A percentile compares a stretch with the other conserved stretches of the same genome.
These are phyloP conservation scores for Melanotus villosus DNA, from an alignment of 2,888 invertebrate species.

Conservation along the genomic window DNA sequence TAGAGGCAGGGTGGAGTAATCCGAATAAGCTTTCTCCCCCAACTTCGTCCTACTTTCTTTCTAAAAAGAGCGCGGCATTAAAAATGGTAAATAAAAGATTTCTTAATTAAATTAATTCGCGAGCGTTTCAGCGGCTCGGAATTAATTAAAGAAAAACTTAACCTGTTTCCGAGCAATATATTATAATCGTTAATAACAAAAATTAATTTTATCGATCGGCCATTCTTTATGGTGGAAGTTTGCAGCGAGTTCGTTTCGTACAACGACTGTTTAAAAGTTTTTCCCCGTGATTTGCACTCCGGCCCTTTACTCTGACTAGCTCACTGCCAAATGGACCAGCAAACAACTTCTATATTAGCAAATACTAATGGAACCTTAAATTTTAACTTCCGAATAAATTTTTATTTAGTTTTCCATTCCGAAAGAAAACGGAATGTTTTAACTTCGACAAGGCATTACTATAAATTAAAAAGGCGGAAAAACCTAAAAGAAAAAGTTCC, in stretches of 20 bases:
- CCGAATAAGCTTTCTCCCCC: conserved; percentile 26
- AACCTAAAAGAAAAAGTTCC: not conserved
- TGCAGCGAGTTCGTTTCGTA: conserved; percentile 55
- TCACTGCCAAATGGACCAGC: conserved; percentile 55
- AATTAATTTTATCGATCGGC: conserved; percentile 66
- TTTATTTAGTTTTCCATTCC: conserved; percentile 47
- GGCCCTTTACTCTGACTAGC: conserved; percentile 53
- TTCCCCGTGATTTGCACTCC: conserved; percentile 57
- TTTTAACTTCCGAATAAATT: conserved; percentile 52
- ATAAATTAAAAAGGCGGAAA: conserved; percentile 27
- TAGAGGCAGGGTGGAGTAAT: conserved; percentile 4
- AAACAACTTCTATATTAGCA: conserved; percentile 56
- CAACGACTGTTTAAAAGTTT: conserved; percentile 59
- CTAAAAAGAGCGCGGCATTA: conserved; percentile 10
- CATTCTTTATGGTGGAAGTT: conserved; percentile 56
- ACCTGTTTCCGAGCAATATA: conserved; percentile 64
- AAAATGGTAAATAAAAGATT: conserved; percentile 44
- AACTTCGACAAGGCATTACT: conserved; percentile 34
- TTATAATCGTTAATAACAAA: conserved; percentile 68
- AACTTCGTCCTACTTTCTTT: conserved; percentile 17
- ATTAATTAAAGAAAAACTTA: conserved; percentile 66
- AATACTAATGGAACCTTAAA: conserved; percentile 58
- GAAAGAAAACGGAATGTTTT: conserved; percentile 35
- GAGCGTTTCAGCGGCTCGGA: conserved; percentile 58
- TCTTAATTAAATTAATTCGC: conserved; percentile 66